Evolutionary conservation across 2,888 invertebrate species (phyloP).

Genomic region (Dione juno): DNA sequence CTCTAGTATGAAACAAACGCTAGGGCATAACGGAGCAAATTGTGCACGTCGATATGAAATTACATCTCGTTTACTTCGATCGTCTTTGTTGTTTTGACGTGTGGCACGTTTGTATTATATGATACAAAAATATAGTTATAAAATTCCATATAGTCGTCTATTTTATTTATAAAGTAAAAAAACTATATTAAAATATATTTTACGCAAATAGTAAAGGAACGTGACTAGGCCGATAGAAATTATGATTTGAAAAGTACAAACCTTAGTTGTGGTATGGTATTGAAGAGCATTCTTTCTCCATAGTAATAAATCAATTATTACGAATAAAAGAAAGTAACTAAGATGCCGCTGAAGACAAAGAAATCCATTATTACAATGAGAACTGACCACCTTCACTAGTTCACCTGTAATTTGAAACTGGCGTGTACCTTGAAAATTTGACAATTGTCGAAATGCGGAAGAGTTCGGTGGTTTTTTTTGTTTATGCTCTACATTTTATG

Average conservation of each 20-base stretch:
- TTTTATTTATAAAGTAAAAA: neutral
- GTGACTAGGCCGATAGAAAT: slow-evolving; percentile 43
- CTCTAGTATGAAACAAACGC: slow-evolving; percentile 68
- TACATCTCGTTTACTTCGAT: slow-evolving; percentile 69
- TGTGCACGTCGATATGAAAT: slow-evolving; percentile 73
- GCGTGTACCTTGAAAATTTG: slow-evolving; percentile 56
- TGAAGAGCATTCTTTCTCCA: slow-evolving; percentile 49
- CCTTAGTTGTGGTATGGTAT: slow-evolving; percentile 51
- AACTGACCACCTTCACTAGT: slow-evolving; percentile 72
- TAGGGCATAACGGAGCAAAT: slow-evolving; percentile 67
- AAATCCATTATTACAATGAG: slow-evolving; percentile 71
- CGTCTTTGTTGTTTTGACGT: slow-evolving; percentile 61
- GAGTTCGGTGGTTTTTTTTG: slow-evolving; percentile 70
- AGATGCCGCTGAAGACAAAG: slow-evolving; percentile 67
- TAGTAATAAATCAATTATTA: slow-evolving; percentile 76
- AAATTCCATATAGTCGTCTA: neutral
- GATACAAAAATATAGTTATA: slow-evolving; percentile 23
- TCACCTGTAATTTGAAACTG: slow-evolving; percentile 81
- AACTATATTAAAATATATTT: neutral
- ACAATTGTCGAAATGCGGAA: slow-evolving; percentile 76
- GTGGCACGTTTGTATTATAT: slow-evolving; percentile 70
- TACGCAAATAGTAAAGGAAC: neutral
- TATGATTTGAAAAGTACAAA: slow-evolving; percentile 51
- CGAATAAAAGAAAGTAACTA: slow-evolving; percentile 77
- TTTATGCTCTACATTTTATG: slow-evolving; percentile 79